These are phyloP conservation scores for Acronicta leporina DNA, from an alignment of 2,888 invertebrate genomes.

Conservation along the genomic window DNA sequence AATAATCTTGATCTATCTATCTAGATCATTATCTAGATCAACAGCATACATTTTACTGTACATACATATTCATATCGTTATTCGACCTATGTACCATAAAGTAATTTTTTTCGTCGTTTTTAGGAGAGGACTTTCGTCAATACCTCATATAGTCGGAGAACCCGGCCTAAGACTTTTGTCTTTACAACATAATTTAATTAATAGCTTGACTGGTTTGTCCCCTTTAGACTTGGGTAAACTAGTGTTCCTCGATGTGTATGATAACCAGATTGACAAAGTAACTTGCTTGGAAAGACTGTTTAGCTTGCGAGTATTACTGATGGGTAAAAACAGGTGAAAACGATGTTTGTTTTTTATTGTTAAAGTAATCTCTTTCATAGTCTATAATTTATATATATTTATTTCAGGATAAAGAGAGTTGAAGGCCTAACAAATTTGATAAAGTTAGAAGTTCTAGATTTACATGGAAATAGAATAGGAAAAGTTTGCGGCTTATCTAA, in stretches of 20 bases:
- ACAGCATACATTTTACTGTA: too few relatives aligned
- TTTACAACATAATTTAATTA: conserved; percentile 97
- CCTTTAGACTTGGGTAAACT: conserved; percentile 91
- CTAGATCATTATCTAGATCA: too few relatives aligned
- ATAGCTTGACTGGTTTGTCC: conserved; percentile 90
- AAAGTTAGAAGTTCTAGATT: conserved; percentile 96
- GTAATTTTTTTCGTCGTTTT: conserved; percentile 42
- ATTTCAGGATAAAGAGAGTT: conserved; percentile 92
- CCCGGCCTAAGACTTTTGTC: conserved; percentile 95
- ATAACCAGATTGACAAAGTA: conserved; percentile 97
- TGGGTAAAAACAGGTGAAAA: conserved; percentile 96
- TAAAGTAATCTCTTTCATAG: neutral
- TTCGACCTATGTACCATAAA: too few relatives aligned
- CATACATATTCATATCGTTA: too few relatives aligned
- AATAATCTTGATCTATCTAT: too few relatives aligned
- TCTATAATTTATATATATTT: conserved; percentile 3
- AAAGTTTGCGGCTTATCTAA: conserved; percentile 92
- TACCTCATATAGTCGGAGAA: conserved; percentile 95
- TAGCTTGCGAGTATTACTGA: conserved; percentile 94
- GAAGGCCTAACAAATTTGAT: conserved; percentile 92
- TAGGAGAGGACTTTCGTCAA: conserved; percentile 93
- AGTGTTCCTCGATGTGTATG: conserved; percentile 97
- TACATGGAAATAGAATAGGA: conserved; percentile 97
- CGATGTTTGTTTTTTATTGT: neutral
- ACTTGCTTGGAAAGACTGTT: conserved; percentile 93